Evolutionary conservation across 1,140 invertebrate genomes (phyloP), one percentile per base, ranked within the genome.

Genomic region (Lanistes nyassanus): DNA sequence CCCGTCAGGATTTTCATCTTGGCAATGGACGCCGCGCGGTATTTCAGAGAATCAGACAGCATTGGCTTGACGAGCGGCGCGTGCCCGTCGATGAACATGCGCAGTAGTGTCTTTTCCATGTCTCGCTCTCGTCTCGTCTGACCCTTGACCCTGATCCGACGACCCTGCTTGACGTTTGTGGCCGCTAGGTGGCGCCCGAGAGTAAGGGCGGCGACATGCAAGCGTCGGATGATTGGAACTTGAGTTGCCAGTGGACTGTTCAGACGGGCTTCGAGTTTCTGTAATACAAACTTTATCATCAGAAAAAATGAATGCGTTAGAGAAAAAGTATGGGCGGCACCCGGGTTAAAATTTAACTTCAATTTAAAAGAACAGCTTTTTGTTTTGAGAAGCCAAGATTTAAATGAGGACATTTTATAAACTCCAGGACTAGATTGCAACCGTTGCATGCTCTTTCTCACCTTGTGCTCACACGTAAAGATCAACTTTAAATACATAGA

Each of bases 1-100:
- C 55, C 73, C n/a, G 47, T 47, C 78, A 58, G 51, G 36, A 72
- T 56, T 64, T 78, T 60, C 70, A 76, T 77, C 71, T 80, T 80
- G 47, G 69, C 58, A 1, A 34, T 78, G 55, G 82, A 82, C 42
- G 77, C 75, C 26, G 81, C 76, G 42, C 81, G 68, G 65, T 82
- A 83, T 56, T 81, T 81, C 13, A 85, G 73, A 0, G 81, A 78
- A 71, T 84, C 80, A 7, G 82, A 80, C 34, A 86, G 79, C 26
- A 73, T 75, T 19, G 85, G 85, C 47, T 86, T 78, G 51, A 85
- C 81, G n/a, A 86, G 53, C n/a, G 83, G 85, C 3, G 53, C 80
- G 58, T 80, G 83, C 21, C 77, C 81, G 68, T 81, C 74, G 3
- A 83, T 70, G 76, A 84, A 86, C 56, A 83, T 58, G 56, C 83